Conservation (phyloP, 2,888 invertebrate genomes). For the Yponomeuta malinellus region DNA sequence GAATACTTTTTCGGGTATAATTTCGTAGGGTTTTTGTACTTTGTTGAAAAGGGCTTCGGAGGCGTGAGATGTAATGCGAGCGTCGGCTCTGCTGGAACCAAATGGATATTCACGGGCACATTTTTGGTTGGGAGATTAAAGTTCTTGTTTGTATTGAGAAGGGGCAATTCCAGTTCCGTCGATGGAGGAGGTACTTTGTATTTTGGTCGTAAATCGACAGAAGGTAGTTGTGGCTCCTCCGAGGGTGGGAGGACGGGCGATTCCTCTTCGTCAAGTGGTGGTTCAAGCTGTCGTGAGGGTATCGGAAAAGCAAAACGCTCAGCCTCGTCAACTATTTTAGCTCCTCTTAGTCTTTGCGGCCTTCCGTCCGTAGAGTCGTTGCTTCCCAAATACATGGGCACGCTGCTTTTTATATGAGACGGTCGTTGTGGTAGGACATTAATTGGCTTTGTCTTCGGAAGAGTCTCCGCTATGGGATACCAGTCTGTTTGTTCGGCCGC, state of each 20-base stretch:
- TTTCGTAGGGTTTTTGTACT: conserved; percentile 64
- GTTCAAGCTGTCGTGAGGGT: conserved; percentile 50
- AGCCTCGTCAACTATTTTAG: conserved; percentile 27
- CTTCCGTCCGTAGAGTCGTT: conserved; percentile 20
- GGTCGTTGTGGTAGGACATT: neutral
- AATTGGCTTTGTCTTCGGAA: neutral
- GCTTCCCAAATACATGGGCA: conserved; percentile 31
- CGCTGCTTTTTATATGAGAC: conserved; percentile 12
- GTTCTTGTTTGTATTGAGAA: conserved; percentile 45
- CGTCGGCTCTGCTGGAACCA: conserved; percentile 44
- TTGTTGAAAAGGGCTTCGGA: conserved; percentile 42
- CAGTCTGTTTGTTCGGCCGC: conserved; percentile 55
- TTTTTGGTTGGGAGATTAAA: conserved; percentile 20
- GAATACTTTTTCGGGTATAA: conserved; percentile 76
- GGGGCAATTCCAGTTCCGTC: conserved; percentile 58
- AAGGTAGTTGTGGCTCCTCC: conserved; percentile 16
- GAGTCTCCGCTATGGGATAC: conserved; percentile 51
- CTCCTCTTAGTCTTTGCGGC: conserved; percentile 28
- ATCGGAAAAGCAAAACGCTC: conserved; percentile 31
- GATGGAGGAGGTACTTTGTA: conserved; percentile 53
- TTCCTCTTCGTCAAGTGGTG: conserved; percentile 33
- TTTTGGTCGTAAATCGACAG: conserved; percentile 28
- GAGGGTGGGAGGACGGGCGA: neutral
- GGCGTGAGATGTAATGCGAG: conserved; percentile 45
- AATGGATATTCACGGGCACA: conserved; percentile 26